phyloP scores from a whole-genome alignment of 1,140 invertebrate species.

The Leptinotarsa lineolata region DNA sequence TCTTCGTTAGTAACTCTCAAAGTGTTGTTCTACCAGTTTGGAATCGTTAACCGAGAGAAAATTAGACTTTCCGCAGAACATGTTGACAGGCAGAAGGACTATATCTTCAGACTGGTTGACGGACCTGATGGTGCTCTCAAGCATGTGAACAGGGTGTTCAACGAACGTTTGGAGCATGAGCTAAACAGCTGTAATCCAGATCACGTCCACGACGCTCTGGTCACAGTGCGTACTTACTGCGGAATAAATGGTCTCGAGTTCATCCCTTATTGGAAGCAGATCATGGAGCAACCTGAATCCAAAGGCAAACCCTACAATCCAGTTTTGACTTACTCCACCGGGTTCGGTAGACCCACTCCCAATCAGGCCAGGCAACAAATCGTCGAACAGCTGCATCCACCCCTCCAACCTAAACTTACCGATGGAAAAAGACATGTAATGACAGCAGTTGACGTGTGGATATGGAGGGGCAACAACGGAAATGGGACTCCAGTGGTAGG shows the following conservation, averaged over 20 bases:
- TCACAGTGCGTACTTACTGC: background rate
- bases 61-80: constrained; percentile 4
- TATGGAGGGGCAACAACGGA: background rate
- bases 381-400: background rate
- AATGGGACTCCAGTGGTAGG: background rate
- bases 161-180: background rate
- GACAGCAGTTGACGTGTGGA: background rate
- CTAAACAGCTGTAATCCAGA: background rate
- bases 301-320: background rate
- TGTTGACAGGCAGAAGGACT: background rate
- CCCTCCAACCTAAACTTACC: background rate
- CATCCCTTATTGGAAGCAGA: background rate
- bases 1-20: background rate
- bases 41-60: background rate
- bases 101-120: background rate
- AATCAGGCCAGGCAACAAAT: background rate
- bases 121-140: background rate
- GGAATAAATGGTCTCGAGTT: background rate
- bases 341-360: background rate
- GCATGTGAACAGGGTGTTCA: background rate
- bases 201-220: background rate
- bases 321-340: background rate
- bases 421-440: background rate
- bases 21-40: background rate
- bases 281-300: background rate